Base-by-base conservation (phyloP, 2,888 invertebrate species). In the Cetonia aurata region DNA sequence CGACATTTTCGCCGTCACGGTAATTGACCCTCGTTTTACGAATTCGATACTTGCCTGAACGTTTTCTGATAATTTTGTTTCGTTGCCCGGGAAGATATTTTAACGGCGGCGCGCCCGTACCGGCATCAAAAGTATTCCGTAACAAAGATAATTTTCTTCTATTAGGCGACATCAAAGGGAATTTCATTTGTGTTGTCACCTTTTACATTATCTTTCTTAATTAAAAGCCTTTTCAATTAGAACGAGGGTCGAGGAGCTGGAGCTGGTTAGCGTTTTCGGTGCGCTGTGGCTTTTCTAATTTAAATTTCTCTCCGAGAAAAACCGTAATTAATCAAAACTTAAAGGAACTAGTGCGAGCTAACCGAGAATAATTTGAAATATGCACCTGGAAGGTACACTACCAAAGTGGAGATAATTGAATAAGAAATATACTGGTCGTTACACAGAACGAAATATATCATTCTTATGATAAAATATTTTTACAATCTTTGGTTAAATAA, bases 191-290 rank as follows among this genome's bases (percentile, higher is more conserved):
- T 65, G 62, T 65, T 65, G 50, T 65, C 62, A 65, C 62, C 62
- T 65, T 65, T 65, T 50, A 15, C 25, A 65, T 65, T 65, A 65
- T 65, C 62, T 65, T 65, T 65, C 50, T 50, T 65, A 65, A 65
- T 65, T 65, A 65, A 50, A 65, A 65, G 50, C 62, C 52, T 65
- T 65, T 65, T 65, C 62, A 65, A 65, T 65, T 65, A 65, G 15
- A 15, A 31, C 50, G 55, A 37, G 37, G n/a, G 37, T 10, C 37
- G 37, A 37, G 37, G 37, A 8, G 50, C 46, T 12, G 41, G 41
- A 33, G 62, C 50, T 37, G 50, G 50, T 62, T 37, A 50, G 33
- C 62, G 33, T 62, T 65, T 50, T 15, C 25, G 37, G 37, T 9
- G 15, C 12, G 33, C 57, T 25, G 55, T n/a, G 37, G 37, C 37